Conservation (phyloP, 2,888 invertebrate species). For the Leptinotarsa peninsularis region DNA sequence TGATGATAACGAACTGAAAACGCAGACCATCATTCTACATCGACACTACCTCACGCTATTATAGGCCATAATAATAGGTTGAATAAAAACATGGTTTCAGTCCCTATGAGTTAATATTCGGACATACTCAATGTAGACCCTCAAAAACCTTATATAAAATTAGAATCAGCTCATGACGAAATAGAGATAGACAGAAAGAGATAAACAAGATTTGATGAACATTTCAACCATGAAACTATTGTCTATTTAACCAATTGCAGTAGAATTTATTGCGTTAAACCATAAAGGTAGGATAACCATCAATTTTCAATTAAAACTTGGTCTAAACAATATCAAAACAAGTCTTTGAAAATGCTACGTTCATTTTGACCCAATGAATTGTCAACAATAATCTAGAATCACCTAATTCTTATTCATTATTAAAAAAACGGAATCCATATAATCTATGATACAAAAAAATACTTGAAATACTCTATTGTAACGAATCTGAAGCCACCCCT, state of each 20-base stretch:
- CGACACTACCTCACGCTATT: no score
- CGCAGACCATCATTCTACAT: no score
- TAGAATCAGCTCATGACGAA: no score
- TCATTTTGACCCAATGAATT: constrained; percentile 53
- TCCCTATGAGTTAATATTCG: no score
- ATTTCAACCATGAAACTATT: constrained; percentile 30
- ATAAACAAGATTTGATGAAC: no score
- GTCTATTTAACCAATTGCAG: constrained; percentile 58
- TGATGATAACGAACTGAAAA: no score
- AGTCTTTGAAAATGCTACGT: constrained; percentile 58
- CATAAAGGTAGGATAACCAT: constrained; percentile 46
- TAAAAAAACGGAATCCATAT: constrained; percentile 41
- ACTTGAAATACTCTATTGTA: constrained; percentile 22
- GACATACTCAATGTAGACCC: no score
- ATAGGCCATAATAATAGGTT: no score
- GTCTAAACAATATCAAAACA: constrained; percentile 60
- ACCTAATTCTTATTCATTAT: constrained; percentile 51
- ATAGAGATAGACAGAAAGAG: no score
- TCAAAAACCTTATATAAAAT: no score
- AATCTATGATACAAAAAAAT: constrained; percentile 45
- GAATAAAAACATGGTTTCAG: no score
- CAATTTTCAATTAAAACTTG: constrained; percentile 51
- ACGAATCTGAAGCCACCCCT: no score
- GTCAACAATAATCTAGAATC: constrained; percentile 57
- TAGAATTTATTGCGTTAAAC: constrained; percentile 58